These are phyloP conservation scores for Folsomia manolachei DNA, from an alignment of 2,888 invertebrate species.

Conservation along the genomic window DNA sequence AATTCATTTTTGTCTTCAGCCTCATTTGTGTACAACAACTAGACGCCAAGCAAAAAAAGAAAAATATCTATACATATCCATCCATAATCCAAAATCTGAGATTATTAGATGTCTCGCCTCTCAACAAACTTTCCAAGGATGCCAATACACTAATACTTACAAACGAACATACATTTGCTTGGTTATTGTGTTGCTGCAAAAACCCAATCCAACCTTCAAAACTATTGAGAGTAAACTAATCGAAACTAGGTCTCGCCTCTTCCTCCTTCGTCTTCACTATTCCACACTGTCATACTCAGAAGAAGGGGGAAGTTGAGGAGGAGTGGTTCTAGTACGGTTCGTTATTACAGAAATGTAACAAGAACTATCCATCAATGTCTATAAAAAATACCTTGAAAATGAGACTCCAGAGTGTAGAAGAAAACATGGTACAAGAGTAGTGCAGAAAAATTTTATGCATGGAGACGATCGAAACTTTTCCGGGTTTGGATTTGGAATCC, in stretches of 20 bases:
- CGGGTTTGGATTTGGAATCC: too few species aligned
- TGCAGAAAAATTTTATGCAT: background rate
- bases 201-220: background rate
- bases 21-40: background rate
- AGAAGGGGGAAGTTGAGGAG: conserved; percentile 21
- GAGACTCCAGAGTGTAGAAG: conserved; percentile 9
- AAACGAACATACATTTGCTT: too few species aligned
- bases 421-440: background rate
- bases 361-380: conserved; percentile 50
- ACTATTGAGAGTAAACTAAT: conserved; percentile 4
- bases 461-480: background rate
- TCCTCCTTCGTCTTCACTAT: too few species aligned
- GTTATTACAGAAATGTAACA: conserved; percentile 49
- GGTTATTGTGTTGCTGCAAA: background rate
- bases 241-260: background rate
- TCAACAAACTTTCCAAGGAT: background rate
- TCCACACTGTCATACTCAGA: conserved; percentile 8
- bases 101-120: background rate
- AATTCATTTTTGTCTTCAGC: background rate
- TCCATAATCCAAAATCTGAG: background rate
- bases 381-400: conserved; percentile 36
- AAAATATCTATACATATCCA: background rate
- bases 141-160: background rate
- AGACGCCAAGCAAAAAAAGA: too few species aligned
- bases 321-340: too few species aligned